Evolutionary conservation across 2,888 invertebrate genomes (phyloP).

Genomic region (Heliothis peltigera): DNA sequence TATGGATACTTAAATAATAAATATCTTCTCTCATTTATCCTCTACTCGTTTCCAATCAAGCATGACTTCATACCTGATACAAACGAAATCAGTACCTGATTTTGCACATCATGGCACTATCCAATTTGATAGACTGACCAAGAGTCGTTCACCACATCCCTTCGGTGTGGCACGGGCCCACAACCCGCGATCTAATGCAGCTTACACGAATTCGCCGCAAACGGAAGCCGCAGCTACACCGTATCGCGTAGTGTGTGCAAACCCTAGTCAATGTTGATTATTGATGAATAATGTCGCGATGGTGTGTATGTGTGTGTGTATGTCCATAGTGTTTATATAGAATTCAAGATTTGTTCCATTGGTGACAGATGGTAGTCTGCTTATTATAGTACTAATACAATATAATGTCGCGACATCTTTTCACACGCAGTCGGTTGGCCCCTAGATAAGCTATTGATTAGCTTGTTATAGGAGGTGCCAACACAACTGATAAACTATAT

Average conservation of each 20-base stretch:
- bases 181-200: slow-evolving; percentile 9
- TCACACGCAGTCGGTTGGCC: no score
- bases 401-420: no score
- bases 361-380: no score
- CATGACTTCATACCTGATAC: not conserved
- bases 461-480: no score
- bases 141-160: slow-evolving; percentile 4
- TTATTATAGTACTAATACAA: no score
- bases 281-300: not conserved
- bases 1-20: no score
- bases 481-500: no score
- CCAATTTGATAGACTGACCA: slow-evolving; percentile 9
- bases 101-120: not conserved
- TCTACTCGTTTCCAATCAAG: no score
- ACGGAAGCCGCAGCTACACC: slow-evolving; percentile 20
- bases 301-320: not conserved
- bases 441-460: no score
- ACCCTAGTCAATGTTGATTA: slow-evolving; percentile 6
- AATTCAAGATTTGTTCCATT: not conserved
- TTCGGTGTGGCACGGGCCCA: slow-evolving; percentile 3
- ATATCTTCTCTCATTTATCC: no score
- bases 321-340: no score
- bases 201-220: slow-evolving; percentile 29
- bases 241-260: not conserved
- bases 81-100: not conserved